Evolutionary conservation across 2,113 vertebrate species (phyloP).

Genomic region (Enhydra lutris): DNA sequence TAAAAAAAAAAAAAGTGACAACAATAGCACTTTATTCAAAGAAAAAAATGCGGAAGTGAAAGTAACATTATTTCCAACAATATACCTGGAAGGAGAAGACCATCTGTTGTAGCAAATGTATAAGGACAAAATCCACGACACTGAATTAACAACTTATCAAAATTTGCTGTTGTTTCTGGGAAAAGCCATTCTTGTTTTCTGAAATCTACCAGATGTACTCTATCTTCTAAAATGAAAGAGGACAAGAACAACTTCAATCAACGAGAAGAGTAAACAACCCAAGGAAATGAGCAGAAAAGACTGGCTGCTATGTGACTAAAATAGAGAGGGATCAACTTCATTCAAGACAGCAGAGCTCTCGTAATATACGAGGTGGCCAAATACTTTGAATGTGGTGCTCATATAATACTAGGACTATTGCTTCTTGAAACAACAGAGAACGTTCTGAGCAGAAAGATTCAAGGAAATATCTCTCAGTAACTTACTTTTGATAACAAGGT

Average conservation of each 20-base stretch:
- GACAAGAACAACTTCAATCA: slow-evolving; percentile 24
- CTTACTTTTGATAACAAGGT: slow-evolving; percentile 8
- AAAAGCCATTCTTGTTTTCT: slow-evolving; percentile 89
- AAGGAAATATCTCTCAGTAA: neutral
- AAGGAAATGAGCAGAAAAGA: neutral
- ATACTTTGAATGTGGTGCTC: neutral
- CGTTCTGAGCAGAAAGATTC: neutral
- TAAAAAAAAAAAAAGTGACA: neutral
- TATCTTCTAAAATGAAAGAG: slow-evolving; percentile 81
- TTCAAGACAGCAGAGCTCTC: neutral
- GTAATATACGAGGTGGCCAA: neutral
- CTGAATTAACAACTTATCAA: slow-evolving; percentile 86
- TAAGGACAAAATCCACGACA: slow-evolving; percentile 91
- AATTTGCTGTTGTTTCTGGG: slow-evolving; percentile 84
- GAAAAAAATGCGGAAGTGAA: neutral
- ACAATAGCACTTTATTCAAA: neutral
- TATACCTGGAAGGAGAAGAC: slow-evolving; percentile 91
- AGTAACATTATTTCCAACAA: neutral
- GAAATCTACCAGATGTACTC: slow-evolving; percentile 81
- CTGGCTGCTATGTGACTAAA: neutral
- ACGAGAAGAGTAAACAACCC: neutral
- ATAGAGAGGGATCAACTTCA: neutral
- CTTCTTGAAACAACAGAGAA: neutral
- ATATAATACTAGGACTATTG: neutral
- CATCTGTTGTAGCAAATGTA: slow-evolving; percentile 84